Percentiles rank a stretch among this genome's conserved stretches.
Evolutionary conservation across 2,797 vertebrate species (phyloP).

Genomic region (Ataeniobius toweri): DNA sequence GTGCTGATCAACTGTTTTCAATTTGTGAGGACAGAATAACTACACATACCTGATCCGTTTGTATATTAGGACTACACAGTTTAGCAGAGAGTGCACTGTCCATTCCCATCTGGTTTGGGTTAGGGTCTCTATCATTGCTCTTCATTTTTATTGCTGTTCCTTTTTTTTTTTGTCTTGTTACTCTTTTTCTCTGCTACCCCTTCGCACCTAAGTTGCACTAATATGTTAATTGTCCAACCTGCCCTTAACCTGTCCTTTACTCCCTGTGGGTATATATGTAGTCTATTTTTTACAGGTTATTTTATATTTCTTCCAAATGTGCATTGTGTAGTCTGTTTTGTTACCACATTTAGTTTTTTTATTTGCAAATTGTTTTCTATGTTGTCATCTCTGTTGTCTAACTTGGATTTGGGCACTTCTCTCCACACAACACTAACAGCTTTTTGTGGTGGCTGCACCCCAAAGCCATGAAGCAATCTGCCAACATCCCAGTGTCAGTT

Average conservation of each 20-base stretch:
- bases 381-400: not conserved
- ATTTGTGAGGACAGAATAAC: constrained; percentile 24
- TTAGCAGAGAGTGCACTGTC: constrained; percentile 20
- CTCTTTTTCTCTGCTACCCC: not conserved
- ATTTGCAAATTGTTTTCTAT: not conserved
- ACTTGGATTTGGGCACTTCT: not conserved
- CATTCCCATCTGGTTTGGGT: constrained; percentile 15
- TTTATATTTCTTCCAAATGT: not conserved
- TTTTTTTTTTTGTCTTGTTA: not conserved
- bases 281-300: not conserved
- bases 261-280: not conserved
- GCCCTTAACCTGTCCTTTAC: constrained; percentile 1
- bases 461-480: not conserved
- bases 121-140: not conserved
- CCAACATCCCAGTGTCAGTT: not conserved
- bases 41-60: constrained; percentile 24
- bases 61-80: constrained; percentile 4
- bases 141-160: not conserved
- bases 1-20: constrained; percentile 25
- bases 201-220: constrained; percentile 4
- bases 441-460: not conserved
- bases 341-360: not conserved
- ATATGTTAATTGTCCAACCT: not conserved
- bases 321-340: not conserved
- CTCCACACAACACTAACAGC: not conserved